Conservation (phyloP, 2,113 vertebrate genomes). For the Pelusios castaneus region DNA sequence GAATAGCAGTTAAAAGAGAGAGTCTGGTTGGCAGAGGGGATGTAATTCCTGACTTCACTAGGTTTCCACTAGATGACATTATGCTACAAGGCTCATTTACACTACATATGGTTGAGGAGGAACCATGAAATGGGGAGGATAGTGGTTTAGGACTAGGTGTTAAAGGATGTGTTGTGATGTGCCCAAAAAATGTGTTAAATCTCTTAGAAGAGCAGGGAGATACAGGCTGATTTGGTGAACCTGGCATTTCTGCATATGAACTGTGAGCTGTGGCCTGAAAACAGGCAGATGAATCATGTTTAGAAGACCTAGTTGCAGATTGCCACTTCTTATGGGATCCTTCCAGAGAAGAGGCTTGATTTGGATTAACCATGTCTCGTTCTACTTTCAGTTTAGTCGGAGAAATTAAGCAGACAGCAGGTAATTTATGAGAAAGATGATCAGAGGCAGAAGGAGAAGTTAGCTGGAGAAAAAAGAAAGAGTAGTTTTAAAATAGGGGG, state of each 20-base stretch:
- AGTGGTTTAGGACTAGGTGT: constrained; percentile 86
- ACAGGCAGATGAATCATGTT: constrained; percentile 71
- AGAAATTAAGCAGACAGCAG: constrained; percentile 78
- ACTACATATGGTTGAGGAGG: constrained; percentile 80
- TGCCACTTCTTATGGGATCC: constrained; percentile 67
- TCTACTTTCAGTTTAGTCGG: constrained; percentile 76
- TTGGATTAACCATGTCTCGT: constrained; percentile 55
- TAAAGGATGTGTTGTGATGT: constrained; percentile 81
- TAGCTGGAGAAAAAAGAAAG: constrained; percentile 78
- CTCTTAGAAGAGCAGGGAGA: constrained; percentile 74
- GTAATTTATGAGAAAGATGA: constrained; percentile 79
- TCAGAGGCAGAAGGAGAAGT: constrained; percentile 78
- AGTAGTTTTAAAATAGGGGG: constrained; percentile 68
- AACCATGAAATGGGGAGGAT: constrained; percentile 76
- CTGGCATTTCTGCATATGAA: constrained; percentile 54
- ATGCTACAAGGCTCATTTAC: constrained; percentile 66
- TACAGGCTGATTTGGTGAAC: constrained; percentile 56
- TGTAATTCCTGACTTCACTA: constrained; percentile 63
- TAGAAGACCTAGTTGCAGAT: constrained; percentile 61
- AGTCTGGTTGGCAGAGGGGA: constrained; percentile 85
- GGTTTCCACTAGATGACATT: constrained; percentile 68
- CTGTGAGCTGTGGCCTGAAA: constrained; percentile 65
- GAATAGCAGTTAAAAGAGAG: constrained; percentile 92
- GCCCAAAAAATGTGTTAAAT: constrained; percentile 77
- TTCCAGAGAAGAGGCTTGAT: constrained; percentile 72